These are phyloP conservation scores for Zele albiditarsus DNA, from an alignment of 2,888 invertebrate genomes.

Conservation along the genomic window DNA sequence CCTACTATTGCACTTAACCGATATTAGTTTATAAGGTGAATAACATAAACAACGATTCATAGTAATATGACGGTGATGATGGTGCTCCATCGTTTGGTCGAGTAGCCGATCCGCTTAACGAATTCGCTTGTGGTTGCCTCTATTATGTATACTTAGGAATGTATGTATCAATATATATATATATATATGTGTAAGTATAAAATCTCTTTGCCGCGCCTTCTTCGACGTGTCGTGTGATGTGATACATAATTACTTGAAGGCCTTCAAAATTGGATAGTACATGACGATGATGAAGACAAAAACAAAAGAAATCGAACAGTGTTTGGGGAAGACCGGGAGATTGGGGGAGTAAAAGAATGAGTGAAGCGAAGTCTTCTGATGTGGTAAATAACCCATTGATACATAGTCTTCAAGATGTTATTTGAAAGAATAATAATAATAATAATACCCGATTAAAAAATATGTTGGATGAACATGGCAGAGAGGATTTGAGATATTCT, in stretches of 20 bases:
- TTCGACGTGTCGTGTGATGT: neutral
- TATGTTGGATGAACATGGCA: neutral
- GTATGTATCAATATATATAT: neutral
- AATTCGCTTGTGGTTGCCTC: conserved; percentile 8
- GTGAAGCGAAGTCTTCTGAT: neutral
- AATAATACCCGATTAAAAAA: neutral
- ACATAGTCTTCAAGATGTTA: neutral
- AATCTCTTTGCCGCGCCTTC: neutral
- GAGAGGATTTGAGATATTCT: too few species aligned
- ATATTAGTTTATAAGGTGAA: neutral
- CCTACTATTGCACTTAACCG: too few species aligned
- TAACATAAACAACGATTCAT: neutral
- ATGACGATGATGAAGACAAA: conserved; percentile 7
- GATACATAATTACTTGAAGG: neutral
- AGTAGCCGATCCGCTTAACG: conserved; percentile 16
- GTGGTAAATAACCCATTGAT: neutral
- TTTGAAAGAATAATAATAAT: neutral
- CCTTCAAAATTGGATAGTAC: neutral
- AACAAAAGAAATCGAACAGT: neutral
- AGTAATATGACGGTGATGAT: neutral
- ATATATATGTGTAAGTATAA: neutral
- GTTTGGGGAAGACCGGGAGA: neutral
- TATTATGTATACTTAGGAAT: neutral
- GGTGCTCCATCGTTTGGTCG: neutral
- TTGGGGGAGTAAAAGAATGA: neutral